Base-by-base conservation (phyloP, 30 jellyfish, hydroid and myxozoan species). In the Aurelia aurita complex sp. Pacific region DNA sequence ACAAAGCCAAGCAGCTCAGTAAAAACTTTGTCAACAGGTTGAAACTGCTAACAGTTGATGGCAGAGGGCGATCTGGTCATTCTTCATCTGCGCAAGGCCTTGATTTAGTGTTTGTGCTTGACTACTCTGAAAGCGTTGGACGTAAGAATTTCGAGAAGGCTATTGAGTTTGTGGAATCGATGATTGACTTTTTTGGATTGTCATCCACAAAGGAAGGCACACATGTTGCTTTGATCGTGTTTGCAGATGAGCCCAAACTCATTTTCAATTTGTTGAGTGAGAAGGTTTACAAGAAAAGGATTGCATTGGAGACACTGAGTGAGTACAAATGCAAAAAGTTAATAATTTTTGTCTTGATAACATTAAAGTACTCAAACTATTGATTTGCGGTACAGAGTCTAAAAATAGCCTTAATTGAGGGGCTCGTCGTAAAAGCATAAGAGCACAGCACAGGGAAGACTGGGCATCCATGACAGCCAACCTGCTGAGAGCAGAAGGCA, bases 41-140 rank as follows among this genome's bases (percentile, higher is more conserved):
- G 77, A 87, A 87, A 73, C 70, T 87, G 32, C 63, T 87, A 33
- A 87, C 96, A 17, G 82, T 72, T 5, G 79, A 67, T 78, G 91
- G 96, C 34, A 17, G 29, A 73, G 96, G 91, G 36, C 77, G 96
- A 12, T 87, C 96, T 18, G 79, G 74, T 13, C 76, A 83, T 12
- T 36, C 80, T 16, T 35, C 82, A 9, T 23, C 90, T 2, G 92
- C 92, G 1, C 86, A 73, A 62, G 96, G 96, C 68, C 72, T 87
- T 40, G 96, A 87, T 53, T 34, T 87, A 74, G 90, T 87, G 16
- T 87, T 87, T 69, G 73, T 73, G 34, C 62, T 87, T 17, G 96
- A 87, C 77, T 68, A 77, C 65, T 87, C 96, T 10, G 85, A 87
- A 23, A 87, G 96, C 33, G 96, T 87, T 40, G 96, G 96, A 10